Conservation (phyloP, 2,113 vertebrate species). For the Heloderma charlesbogerti region DNA sequence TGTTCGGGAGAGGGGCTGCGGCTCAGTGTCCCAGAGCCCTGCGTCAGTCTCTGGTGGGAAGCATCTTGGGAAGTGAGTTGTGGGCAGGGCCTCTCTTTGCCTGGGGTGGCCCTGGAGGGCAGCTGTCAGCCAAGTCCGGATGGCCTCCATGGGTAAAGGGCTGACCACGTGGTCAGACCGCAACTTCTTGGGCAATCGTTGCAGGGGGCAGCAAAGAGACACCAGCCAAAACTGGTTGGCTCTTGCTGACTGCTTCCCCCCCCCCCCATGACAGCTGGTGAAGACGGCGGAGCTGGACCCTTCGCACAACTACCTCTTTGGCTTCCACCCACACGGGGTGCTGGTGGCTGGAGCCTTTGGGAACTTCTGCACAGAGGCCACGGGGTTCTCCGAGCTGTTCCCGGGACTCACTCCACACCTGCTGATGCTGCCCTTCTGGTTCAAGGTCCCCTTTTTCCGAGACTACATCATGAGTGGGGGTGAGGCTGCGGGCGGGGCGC, state of each 20-base stretch:
- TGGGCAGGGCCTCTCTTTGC: too few relatives aligned
- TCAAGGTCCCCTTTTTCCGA: conserved; percentile 80
- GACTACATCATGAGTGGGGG: conserved; percentile 84
- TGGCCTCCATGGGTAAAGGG: too few relatives aligned
- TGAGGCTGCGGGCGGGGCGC: conserved; percentile 47
- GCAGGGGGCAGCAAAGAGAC: too few relatives aligned
- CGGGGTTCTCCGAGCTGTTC: conserved; percentile 77
- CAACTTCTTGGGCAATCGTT: too few relatives aligned
- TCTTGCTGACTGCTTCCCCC: fast-evolving
- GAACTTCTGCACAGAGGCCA: conserved; percentile 84
- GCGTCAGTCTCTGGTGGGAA: too few relatives aligned
- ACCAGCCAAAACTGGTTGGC: too few relatives aligned
- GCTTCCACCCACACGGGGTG: conserved; percentile 83
- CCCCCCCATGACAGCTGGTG: conserved; percentile 70
- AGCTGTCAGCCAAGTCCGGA: too few relatives aligned
- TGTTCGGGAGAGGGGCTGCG: too few relatives aligned
- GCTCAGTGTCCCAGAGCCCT: too few relatives aligned
- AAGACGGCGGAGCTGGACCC: conserved; percentile 78
- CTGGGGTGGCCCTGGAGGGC: too few relatives aligned
- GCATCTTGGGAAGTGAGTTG: too few relatives aligned
- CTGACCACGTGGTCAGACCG: too few relatives aligned
- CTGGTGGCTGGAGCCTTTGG: conserved; percentile 79
- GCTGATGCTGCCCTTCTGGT: conserved; percentile 84
- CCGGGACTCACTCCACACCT: conserved; percentile 77
- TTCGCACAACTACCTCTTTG: conserved; percentile 79